Evolutionary conservation across 2,797 vertebrate genomes (phyloP).

Genomic region (Notamacropus eugenii): DNA sequence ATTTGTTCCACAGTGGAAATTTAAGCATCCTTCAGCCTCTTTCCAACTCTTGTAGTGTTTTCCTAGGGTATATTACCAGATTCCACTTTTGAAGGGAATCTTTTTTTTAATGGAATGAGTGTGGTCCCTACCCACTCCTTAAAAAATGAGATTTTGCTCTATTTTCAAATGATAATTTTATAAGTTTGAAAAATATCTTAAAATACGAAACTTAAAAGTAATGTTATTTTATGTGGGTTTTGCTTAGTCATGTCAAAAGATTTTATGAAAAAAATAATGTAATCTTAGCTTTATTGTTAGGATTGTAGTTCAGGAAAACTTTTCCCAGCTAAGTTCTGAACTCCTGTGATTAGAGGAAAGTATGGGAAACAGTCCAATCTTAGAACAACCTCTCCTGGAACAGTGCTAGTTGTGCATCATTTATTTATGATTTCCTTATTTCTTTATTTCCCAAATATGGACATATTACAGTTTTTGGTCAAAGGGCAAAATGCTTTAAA

Average conservation of each 20-base stretch:
- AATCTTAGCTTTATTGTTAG: constrained; percentile 46
- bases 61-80: constrained; percentile 69
- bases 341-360: constrained; percentile 49
- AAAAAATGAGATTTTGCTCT: constrained; percentile 57
- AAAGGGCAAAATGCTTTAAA: constrained; percentile 57
- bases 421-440: constrained; percentile 66
- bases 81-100: constrained; percentile 72
- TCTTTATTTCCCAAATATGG: constrained; percentile 54
- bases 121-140: constrained; percentile 58
- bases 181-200: constrained; percentile 57
- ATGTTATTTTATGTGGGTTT: constrained; percentile 48
- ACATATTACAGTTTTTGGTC: constrained; percentile 67
- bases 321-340: constrained; percentile 59
- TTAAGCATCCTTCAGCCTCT: constrained; percentile 70
- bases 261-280: constrained; percentile 57
- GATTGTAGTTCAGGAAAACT: constrained; percentile 52
- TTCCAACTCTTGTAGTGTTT: constrained; percentile 70
- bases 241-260: constrained; percentile 55
- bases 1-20: constrained; percentile 71
- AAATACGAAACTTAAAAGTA: constrained; percentile 29
- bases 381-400: constrained; percentile 12
- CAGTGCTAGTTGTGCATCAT: constrained; percentile 9
- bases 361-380: constrained; percentile 34
- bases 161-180: constrained; percentile 66
- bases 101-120: constrained; percentile 58